Evolutionary conservation across 1,140 invertebrate genomes (phyloP).

Genomic region (Cydia fagiglandana): DNA sequence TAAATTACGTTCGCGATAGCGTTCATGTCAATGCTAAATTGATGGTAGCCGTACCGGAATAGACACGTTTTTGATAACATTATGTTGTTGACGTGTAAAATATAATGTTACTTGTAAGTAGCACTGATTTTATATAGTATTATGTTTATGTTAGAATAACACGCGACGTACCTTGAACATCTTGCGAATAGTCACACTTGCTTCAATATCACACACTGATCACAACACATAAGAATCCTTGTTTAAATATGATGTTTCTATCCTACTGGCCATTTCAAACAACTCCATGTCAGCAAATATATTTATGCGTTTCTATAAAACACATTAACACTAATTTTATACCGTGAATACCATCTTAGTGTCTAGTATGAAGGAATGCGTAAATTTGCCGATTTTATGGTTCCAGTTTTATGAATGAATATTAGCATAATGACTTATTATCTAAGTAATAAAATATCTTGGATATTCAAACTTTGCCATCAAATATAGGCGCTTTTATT

Average conservation of each 20-base stretch:
- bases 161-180: not conserved
- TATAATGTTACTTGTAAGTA: no score
- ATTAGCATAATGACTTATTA: not conserved
- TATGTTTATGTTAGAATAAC: not conserved
- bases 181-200: constrained; percentile 9
- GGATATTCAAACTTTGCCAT: not conserved
- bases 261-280: not conserved
- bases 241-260: constrained; percentile 1
- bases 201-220: not conserved
- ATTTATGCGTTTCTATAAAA: not conserved
- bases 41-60: no score
- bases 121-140: no score
- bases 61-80: no score
- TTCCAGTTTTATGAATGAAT: constrained; percentile 3
- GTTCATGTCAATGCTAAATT: no score
- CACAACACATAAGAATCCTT: not conserved
- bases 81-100: no score
- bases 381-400: not conserved
- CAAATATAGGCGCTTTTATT: no score
- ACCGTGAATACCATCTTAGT: not conserved
- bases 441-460: not conserved
- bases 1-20: no score
- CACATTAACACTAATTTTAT: not conserved
- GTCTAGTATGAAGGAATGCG: not conserved
- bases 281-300: constrained; percentile 1